Base-by-base conservation (phyloP, 2,113 vertebrate species). In the Lichenostomus cassidix region DNA sequence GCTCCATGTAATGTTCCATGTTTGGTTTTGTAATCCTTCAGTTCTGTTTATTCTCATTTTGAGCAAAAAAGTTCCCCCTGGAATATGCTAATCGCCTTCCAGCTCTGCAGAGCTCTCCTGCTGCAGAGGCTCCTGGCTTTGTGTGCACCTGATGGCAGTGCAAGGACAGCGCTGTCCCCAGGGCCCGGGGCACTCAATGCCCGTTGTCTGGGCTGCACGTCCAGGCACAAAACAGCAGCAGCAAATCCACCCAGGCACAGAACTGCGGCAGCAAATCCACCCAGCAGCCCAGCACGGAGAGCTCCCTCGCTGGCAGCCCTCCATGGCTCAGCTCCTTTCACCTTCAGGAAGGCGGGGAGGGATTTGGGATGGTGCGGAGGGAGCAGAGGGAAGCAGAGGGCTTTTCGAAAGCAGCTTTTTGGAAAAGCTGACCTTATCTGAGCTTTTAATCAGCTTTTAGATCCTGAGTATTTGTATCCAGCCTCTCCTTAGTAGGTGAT, bases 11-110 rank as follows among this genome's bases (percentile, higher is more conserved):
- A 96, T 96, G 95, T 95, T 97, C 96, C 94, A 11, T 98, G 98
- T 98, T 98, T 96, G 91, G 97, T 97, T 98, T 97, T 98, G 97
- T 98, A 98, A 98, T 98, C 98, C 98, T 97, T 89, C 97, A 55
- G 97, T 97, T 96, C 95, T 55, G 82, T 98, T 98, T 97, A 97
- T 98, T 98, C 97, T 97, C 97, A 83, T 98, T 97, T 97, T 94
- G 94, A 97, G 98, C 95, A 96, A 97, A 97, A 94, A 95, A 95
- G 95, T 88, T 98, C 98, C 97, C 98, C 35, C 91, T 95, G 97
- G 98, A 97, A 97, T 98, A 98, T 88, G 69, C 92, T 98, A 98
- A 98, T 98, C 98, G 88, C 96, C 95, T 97, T 96, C 83, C 79
- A 96, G 97, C 93, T 95, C 93, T 87, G 77, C 79, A 49, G 63